Evolutionary conservation across 2,888 invertebrate species (phyloP).

Genomic region (Cephus nigrinus): DNA sequence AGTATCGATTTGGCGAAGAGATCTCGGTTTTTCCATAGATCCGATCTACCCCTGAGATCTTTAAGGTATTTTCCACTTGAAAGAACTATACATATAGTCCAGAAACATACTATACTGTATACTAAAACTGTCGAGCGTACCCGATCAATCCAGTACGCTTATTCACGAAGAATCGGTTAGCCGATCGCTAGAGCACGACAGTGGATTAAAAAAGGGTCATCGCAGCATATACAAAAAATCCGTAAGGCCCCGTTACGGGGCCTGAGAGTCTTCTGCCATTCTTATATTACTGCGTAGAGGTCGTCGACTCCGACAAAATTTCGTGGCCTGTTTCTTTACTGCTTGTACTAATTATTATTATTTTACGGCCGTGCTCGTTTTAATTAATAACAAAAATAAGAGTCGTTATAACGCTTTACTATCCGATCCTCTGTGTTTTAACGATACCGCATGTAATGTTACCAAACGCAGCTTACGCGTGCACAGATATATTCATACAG

Average conservation of each 20-base stretch:
- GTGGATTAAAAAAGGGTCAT: not conserved
- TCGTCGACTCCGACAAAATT: slow-evolving; percentile 4
- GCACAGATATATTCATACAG: not conserved
- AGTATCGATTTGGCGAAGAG: not conserved
- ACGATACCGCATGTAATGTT: not conserved
- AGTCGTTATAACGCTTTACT: not conserved
- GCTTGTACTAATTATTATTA: not conserved
- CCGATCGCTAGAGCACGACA: not conserved
- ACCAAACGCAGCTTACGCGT: not conserved
- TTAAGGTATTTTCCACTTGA: not conserved
- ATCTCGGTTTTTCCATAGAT: not conserved
- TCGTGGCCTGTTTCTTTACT: not conserved
- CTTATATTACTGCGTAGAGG: not conserved
- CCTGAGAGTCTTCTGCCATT: not conserved
- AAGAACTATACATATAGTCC: not conserved
- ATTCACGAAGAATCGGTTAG: slow-evolving; percentile 1
- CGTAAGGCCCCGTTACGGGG: not conserved
- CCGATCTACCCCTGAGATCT: not conserved
- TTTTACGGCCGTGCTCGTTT: not conserved
- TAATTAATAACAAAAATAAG: not conserved
- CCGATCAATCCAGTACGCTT: not conserved
- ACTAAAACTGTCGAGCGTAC: not conserved
- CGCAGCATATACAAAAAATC: not conserved
- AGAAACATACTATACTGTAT: not conserved
- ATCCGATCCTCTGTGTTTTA: not conserved